Base-by-base conservation (phyloP, 1,140 invertebrate species). In the Cardiocondyla obscurior region DNA sequence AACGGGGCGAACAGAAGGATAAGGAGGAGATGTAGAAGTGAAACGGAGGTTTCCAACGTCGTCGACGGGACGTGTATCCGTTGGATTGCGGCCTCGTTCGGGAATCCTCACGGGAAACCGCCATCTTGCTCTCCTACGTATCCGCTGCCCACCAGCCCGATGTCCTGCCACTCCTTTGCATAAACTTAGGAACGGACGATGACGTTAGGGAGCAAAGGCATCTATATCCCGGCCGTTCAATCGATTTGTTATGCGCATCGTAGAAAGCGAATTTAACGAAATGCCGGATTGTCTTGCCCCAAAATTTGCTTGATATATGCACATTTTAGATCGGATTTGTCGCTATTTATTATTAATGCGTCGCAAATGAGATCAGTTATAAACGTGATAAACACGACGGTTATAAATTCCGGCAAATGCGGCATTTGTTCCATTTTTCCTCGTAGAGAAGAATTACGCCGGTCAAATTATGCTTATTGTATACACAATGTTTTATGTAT, bases 51-150 rank as follows among this genome's bases (percentile, higher is more conserved):
- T 87, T 88, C 84, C 85, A 85, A 81, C 83, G 83, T 65, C 84
- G 88, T 89, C 88, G 90, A 90, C 88, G 90, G 87, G 90, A 92
- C 92, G 88, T 92, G 90, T 91, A 92, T 91, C 84, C 89, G 86
- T 85, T 91, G 91, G 92, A 93, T 93, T 91, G 91, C 91, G 91
- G 90, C 89, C 89, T 92, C 91, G 91, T 93, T 92, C 89, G 86
- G 51, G 85, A 89, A 92, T 85, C 83, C 92, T 91, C 92, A 57
- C 70, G 91, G 91, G 92, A 92, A 67, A 84, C 72, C 89, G 92
- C 92, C 92, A 93, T 93, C 89, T 93, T 93, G 91, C 90, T 86
- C 86, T 89, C 60, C 81, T 82, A 84, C 76, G 74, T 83, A 82
- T 81, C 79, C 81, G 86, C 86, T 82, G 82, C 60, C 67, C 79